A percentile compares a stretch with the other conserved stretches of the same genome.
Evolutionary conservation across 1,140 invertebrate genomes (phyloP).

Genomic region (Drosophila melanica): DNA sequence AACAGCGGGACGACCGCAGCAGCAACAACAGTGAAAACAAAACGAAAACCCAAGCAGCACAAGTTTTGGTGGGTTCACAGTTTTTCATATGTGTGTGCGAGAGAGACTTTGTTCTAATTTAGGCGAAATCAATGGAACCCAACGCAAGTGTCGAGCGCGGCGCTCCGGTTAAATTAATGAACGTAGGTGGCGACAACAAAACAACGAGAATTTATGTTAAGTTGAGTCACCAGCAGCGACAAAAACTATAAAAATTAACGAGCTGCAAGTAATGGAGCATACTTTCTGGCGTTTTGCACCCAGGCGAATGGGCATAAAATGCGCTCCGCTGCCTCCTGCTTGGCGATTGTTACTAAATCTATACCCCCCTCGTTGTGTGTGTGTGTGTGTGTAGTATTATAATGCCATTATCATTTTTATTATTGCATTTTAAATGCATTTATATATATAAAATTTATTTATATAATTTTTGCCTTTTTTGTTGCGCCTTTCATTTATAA

Average conservation of each 20-base stretch:
- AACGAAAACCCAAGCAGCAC: conserved; percentile 17
- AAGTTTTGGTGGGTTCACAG: conserved; percentile 31
- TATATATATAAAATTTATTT: conserved; percentile 16
- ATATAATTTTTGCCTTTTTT: conserved; percentile 14
- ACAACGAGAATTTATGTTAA: conserved; percentile 61
- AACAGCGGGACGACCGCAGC: conserved; percentile 61
- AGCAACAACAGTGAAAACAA: conserved; percentile 10
- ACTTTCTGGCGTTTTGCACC: conserved; percentile 52
- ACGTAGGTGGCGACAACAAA: conserved; percentile 55
- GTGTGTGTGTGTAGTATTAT: conserved; percentile 61
- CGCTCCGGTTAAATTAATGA: conserved; percentile 35
- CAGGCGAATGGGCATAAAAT: conserved; percentile 62
- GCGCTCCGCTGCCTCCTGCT: conserved; percentile 60
- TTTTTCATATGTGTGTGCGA: not conserved
- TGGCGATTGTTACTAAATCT: conserved; percentile 45
- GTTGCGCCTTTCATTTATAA: conserved; percentile 61
- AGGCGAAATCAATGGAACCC: conserved; percentile 73
- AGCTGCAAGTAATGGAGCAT: conserved; percentile 79
- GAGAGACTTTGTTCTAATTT: conserved; percentile 67
- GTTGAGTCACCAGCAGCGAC: conserved; percentile 44
- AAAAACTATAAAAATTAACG: conserved; percentile 78
- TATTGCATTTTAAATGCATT: conserved; percentile 83
- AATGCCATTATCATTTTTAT: conserved; percentile 81
- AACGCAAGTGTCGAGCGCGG: conserved; percentile 15
- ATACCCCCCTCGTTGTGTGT: not conserved